Evolutionary conservation across 2,113 vertebrate genomes (phyloP).

Genomic region (Theropithecus gelada): DNA sequence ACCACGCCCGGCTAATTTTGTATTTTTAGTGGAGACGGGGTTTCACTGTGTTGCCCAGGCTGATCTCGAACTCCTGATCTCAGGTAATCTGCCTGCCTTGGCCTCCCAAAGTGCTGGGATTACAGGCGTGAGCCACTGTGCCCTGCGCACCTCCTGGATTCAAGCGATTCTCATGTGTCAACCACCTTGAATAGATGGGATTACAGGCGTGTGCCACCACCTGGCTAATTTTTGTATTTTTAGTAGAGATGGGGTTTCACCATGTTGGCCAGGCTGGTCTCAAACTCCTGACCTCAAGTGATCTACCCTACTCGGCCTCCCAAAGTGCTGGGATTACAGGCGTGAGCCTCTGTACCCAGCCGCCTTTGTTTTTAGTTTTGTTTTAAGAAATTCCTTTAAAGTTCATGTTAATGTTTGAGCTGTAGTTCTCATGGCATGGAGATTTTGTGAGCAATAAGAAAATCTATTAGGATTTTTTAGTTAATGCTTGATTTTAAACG

Average conservation of each 20-base stretch:
- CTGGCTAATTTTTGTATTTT: neutral
- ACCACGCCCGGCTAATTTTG: too few species aligned
- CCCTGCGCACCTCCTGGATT: too few species aligned
- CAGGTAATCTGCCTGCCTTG: too few species aligned
- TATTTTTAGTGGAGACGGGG: too few species aligned
- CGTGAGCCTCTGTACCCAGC: neutral
- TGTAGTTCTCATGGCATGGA: neutral
- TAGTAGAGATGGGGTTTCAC: neutral
- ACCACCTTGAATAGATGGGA: neutral
- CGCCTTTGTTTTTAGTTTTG: neutral
- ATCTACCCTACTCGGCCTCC: neutral
- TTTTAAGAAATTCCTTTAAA: neutral
- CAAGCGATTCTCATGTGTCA: neutral
- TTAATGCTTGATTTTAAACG: slow-evolving; percentile 22
- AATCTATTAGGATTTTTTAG: neutral
- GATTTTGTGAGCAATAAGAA: neutral
- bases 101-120: too few species aligned
- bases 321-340: neutral
- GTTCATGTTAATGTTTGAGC: neutral
- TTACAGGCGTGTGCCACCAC: neutral
- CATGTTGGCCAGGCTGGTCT: neutral
- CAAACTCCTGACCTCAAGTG: neutral
- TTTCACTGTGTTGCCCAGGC: too few species aligned
- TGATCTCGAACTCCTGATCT: too few species aligned
- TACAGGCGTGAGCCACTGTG: too few species aligned